These are phyloP conservation scores for Sphaerophoria rueppellii DNA, from an alignment of 2,888 invertebrate genomes.

Conservation along the genomic window DNA sequence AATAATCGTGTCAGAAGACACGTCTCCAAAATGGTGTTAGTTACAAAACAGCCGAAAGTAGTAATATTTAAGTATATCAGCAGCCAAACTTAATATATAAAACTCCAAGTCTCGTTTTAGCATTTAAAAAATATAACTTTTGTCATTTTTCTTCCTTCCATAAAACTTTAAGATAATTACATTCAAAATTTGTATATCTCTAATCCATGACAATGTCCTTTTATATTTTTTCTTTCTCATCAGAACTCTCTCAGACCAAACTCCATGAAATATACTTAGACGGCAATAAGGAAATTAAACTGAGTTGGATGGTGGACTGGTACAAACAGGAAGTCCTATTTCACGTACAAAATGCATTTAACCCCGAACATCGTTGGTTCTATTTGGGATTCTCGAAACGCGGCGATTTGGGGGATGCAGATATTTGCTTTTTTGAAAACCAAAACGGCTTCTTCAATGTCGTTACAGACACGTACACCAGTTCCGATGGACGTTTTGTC, in stretches of 20 bases:
- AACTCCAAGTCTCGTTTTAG: too few species aligned
- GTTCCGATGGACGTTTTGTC: constrained; percentile 85
- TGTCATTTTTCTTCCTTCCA: background rate
- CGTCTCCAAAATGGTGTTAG: too few species aligned
- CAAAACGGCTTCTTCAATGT: constrained; percentile 82
- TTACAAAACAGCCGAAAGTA: too few species aligned
- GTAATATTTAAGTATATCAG: too few species aligned
- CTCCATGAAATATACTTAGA: constrained; percentile 81
- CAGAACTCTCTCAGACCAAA: constrained; percentile 81
- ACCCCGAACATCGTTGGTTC: constrained; percentile 86
- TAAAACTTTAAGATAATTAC: background rate
- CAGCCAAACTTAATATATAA: too few species aligned
- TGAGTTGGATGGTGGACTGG: constrained; percentile 83
- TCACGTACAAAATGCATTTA: constrained; percentile 82
- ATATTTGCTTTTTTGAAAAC: constrained; percentile 91
- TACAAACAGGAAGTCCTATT: constrained; percentile 82
- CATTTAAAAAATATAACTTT: background rate
- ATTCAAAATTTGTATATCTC: background rate
- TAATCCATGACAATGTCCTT: constrained; percentile 49
- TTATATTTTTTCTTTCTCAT: background rate
- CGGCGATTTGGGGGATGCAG: constrained; percentile 88
- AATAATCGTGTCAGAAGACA: too few species aligned
- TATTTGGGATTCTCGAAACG: constrained; percentile 93
- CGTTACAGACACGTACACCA: constrained; percentile 88
- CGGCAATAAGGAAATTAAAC: constrained; percentile 80